A percentile compares a stretch with the other conserved stretches of the same genome.
Evolutionary conservation across 2,113 vertebrate genomes (phyloP).

Genomic region (Ammospiza caudacuta): DNA sequence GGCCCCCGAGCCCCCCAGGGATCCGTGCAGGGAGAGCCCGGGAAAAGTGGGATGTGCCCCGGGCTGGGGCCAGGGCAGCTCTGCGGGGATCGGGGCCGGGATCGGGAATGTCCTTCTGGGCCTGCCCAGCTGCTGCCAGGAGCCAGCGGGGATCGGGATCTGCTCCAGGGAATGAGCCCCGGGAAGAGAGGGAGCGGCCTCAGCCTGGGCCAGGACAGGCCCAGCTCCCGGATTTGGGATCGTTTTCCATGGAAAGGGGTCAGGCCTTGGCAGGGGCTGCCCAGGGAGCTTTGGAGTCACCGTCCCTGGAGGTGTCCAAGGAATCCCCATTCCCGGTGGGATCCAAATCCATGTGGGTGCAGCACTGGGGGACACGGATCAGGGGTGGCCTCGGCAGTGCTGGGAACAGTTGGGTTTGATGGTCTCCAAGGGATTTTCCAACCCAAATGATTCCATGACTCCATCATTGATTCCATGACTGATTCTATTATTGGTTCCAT

Average conservation of each 20-base stretch:
- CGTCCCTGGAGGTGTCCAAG: neutral
- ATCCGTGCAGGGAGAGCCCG: neutral
- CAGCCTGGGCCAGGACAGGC: too few relatives aligned
- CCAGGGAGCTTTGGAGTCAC: neutral
- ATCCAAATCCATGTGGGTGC: neutral
- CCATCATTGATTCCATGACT: rapidly evolving
- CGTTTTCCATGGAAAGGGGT: neutral
- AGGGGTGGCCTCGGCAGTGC: neutral
- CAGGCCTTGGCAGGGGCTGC: neutral
- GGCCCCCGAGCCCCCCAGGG: neutral
- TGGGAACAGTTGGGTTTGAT: neutral
- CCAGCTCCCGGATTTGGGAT: too few relatives aligned
- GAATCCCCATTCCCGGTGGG: neutral
- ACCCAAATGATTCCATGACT: neutral
- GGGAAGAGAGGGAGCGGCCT: neutral
- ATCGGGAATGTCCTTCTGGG: too few relatives aligned
- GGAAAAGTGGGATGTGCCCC: neutral
- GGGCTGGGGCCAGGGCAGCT: neutral
- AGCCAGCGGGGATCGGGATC: too few relatives aligned
- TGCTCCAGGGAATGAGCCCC: too few relatives aligned
- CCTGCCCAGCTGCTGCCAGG: too few relatives aligned
- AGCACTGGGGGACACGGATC: neutral
- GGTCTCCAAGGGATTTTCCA: neutral
- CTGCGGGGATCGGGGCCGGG: too few relatives aligned
- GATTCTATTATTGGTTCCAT: neutral